phyloP scores from a whole-genome alignment of 2,797 vertebrate species.

The Cyclura pinguis region DNA sequence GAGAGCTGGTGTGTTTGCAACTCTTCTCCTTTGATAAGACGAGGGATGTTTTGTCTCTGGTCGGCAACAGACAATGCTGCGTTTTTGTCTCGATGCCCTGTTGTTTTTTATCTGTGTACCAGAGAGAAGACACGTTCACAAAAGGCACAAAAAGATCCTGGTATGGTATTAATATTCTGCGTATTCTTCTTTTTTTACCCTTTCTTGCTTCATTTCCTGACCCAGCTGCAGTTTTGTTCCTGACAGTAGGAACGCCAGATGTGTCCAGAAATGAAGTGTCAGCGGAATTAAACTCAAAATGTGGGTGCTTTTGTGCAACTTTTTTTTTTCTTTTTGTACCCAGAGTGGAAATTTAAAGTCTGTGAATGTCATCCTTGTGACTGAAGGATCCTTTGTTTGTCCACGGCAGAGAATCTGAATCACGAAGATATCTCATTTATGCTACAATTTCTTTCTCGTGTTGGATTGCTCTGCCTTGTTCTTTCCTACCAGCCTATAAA shows the following conservation, averaged over 20 bases:
- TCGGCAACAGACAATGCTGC: accelerated
- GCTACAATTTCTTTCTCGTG: neutral
- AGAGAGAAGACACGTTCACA: neutral
- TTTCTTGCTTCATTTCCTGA: slow-evolving; percentile 31
- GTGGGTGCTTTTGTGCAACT: neutral
- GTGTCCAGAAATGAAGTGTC: slow-evolving; percentile 2
- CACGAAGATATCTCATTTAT: neutral
- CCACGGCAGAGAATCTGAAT: neutral
- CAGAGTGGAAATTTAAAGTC: neutral
- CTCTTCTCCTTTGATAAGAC: slow-evolving; percentile 35
- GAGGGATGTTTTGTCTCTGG: slow-evolving; percentile 57
- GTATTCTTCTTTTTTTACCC: neutral
- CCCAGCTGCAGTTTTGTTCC: slow-evolving; percentile 46
- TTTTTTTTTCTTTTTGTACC: neutral
- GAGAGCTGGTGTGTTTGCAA: slow-evolving; percentile 17
- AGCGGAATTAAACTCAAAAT: slow-evolving; percentile 11
- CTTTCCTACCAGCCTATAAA: neutral
- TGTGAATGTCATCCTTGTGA: accelerated
- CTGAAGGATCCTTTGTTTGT: neutral
- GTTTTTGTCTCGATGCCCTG: slow-evolving; percentile 4
- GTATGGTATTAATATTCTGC: slow-evolving; percentile 36
- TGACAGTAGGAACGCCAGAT: slow-evolving; percentile 47
- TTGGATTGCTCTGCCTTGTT: no score
- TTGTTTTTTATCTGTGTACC: neutral
- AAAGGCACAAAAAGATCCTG: neutral